These are phyloP conservation scores for Laspeyria flexula DNA, from an alignment of 2,888 invertebrate genomes.

Conservation along the genomic window DNA sequence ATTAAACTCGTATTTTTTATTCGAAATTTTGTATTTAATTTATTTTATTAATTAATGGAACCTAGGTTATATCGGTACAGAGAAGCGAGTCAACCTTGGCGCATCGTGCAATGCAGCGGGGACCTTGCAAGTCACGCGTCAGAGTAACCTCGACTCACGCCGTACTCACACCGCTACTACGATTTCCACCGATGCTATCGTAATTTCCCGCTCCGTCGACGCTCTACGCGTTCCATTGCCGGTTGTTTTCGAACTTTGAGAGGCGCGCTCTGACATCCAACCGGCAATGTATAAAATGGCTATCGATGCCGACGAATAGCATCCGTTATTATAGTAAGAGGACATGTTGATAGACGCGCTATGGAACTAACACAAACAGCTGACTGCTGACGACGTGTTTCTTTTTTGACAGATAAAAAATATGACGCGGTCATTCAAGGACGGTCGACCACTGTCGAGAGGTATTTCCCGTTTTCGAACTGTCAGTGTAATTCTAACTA, in stretches of 20 bases:
- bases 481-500: constrained; percentile 52
- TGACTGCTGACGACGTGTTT: constrained; percentile 78
- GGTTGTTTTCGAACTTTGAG: constrained; percentile 12
- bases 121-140: constrained; percentile 87
- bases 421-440: constrained; percentile 83
- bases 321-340: constrained; percentile 46
- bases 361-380: constrained; percentile 82
- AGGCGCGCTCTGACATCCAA: constrained; percentile 4
- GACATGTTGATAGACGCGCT: constrained; percentile 79
- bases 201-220: constrained; percentile 37
- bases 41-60: constrained; percentile 45
- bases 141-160: constrained; percentile 84
- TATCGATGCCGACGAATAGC: constrained; percentile 29
- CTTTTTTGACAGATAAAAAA: constrained; percentile 80
- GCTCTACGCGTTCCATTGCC: constrained; percentile 62
- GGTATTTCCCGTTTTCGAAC: constrained; percentile 76
- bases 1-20: background rate
- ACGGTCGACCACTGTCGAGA: constrained; percentile 72
- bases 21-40: constrained; percentile 20
- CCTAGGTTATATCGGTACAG: constrained; percentile 66
- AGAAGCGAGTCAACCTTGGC: constrained; percentile 83
- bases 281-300: constrained; percentile 52
- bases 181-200: constrained; percentile 59
- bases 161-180: constrained; percentile 74
- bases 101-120: constrained; percentile 86